Conservation (phyloP, 2,797 vertebrate genomes). For the Lindbergichthys nudifrons region DNA sequence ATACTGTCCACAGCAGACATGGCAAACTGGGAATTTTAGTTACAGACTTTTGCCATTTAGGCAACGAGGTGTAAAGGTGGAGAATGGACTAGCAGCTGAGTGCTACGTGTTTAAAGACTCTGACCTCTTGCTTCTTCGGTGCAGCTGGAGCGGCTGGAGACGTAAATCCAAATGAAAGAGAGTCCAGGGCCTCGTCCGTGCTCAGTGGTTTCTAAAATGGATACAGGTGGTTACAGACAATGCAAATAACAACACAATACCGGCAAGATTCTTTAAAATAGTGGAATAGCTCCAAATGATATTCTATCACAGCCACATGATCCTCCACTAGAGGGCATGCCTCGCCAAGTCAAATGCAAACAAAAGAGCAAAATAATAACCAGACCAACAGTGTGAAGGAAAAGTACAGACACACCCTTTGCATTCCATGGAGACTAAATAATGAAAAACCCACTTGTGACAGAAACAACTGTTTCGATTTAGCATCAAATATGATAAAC, state of each 20-base stretch:
- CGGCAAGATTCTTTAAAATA: background rate
- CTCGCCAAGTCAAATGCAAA: constrained; percentile 24
- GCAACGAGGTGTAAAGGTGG: background rate
- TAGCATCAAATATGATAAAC: background rate
- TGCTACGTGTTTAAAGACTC: constrained; percentile 25
- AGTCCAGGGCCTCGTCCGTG: constrained; percentile 78
- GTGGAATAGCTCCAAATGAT: background rate
- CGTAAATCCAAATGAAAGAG: constrained; percentile 77
- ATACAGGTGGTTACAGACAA: constrained; percentile 1
- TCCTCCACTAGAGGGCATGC: constrained; percentile 75
- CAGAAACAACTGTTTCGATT: background rate
- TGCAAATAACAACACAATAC: background rate
- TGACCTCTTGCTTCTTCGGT: constrained; percentile 66
- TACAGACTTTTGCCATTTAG: background rate
- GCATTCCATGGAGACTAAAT: constrained; percentile 56
- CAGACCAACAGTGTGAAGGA: constrained; percentile 50
- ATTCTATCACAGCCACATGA: background rate
- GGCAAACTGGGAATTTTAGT: background rate
- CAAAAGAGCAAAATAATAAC: constrained; percentile 55
- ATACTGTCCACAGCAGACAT: background rate
- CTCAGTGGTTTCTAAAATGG: constrained; percentile 77
- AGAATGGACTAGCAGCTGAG: constrained; percentile 6
- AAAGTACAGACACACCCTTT: constrained; percentile 82
- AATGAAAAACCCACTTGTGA: background rate
- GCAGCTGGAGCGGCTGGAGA: constrained; percentile 49